A percentile compares a stretch with the other conserved stretches of the same genome.
Conservation (phyloP, 35 echinoderm and acorn worm genomes). For the Amphiura filiformis region DNA sequence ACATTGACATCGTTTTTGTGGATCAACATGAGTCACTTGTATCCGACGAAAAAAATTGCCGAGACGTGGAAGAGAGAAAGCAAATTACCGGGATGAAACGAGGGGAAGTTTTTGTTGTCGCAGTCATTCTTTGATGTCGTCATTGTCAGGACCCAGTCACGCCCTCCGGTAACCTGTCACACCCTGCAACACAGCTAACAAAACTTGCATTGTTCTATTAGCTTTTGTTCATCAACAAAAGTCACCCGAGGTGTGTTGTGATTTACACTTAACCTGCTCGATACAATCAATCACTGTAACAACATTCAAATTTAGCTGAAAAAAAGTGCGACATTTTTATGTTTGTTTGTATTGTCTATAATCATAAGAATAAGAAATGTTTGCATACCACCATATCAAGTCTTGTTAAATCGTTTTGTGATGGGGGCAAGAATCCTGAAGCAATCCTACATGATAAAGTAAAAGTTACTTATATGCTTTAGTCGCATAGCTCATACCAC, state of each 20-base stretch:
- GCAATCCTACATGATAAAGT: too few relatives aligned
- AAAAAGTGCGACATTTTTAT: too few relatives aligned
- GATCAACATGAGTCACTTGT: not conserved
- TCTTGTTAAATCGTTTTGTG: too few relatives aligned
- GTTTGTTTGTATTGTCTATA: too few relatives aligned
- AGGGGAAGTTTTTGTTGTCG: not conserved
- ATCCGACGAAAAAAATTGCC: not conserved
- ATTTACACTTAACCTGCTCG: not conserved
- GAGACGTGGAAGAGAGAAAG: not conserved
- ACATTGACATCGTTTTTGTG: not conserved
- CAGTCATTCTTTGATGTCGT: not conserved
- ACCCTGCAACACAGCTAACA: constrained; percentile 4
- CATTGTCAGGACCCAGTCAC: not conserved
- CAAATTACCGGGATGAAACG: not conserved
- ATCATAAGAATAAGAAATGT: too few relatives aligned
- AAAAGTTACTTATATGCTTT: too few relatives aligned
- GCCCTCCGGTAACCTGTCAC: not conserved
- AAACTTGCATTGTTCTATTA: not conserved
- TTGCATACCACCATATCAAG: too few relatives aligned
- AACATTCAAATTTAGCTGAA: too few relatives aligned
- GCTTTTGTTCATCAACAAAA: not conserved
- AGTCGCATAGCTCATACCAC: too few relatives aligned
- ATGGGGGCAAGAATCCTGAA: too few relatives aligned
- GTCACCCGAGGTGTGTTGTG: not conserved
- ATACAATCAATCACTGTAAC: too few relatives aligned